Conservation (phyloP, 2,113 vertebrate species). For the Myocastor coypus region DNA sequence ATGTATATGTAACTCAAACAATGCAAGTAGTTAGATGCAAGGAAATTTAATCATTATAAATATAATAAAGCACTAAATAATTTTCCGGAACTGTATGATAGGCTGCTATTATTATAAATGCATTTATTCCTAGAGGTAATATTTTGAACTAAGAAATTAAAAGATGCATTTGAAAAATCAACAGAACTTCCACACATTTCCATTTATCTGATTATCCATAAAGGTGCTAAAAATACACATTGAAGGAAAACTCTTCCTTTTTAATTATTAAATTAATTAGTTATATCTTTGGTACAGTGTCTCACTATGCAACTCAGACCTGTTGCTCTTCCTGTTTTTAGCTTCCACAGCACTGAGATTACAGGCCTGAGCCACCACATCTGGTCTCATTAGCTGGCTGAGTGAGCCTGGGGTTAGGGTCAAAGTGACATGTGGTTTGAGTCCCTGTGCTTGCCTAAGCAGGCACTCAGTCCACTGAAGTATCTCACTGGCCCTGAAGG, state of each 20-base stretch:
- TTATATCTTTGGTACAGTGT: too few relatives aligned
- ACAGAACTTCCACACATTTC: neutral
- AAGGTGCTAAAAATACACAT: neutral
- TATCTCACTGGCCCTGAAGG: too few relatives aligned
- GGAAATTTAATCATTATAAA: neutral
- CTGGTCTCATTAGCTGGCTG: too few relatives aligned
- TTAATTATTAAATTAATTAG: too few relatives aligned
- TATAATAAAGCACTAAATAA: neutral
- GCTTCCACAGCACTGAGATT: too few relatives aligned
- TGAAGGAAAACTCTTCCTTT: neutral
- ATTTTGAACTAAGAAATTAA: constrained; percentile 3
- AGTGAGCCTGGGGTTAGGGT: too few relatives aligned
- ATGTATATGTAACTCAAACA: neutral
- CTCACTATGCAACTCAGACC: too few relatives aligned
- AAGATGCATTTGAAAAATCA: neutral
- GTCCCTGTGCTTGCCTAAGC: too few relatives aligned
- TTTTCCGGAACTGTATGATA: neutral
- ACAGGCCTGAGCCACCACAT: too few relatives aligned
- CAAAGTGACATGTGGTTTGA: too few relatives aligned
- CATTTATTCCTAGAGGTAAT: neutral
- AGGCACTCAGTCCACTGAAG: too few relatives aligned
- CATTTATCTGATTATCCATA: neutral
- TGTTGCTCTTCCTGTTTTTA: too few relatives aligned
- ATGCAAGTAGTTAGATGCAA: neutral
- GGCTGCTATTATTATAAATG: neutral